phyloP scores from a whole-genome alignment of 2,797 vertebrate genomes.

The Lagocephalus sceleratus region DNA sequence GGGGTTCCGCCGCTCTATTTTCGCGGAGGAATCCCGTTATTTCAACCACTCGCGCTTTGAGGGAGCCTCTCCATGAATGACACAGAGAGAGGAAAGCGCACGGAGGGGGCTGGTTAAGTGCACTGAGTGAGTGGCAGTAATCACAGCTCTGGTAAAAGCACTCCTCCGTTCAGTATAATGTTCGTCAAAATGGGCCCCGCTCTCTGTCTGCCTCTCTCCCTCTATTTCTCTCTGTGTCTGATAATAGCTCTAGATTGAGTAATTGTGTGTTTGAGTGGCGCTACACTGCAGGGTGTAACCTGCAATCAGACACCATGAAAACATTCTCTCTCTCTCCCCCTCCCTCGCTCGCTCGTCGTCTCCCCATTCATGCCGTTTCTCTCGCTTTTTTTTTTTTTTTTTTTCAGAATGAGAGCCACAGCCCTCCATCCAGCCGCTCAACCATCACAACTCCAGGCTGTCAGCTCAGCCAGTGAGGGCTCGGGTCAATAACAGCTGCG shows the following conservation, averaged over 20 bases:
- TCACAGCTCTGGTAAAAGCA: slow-evolving; percentile 79
- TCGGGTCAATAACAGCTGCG: slow-evolving; percentile 75
- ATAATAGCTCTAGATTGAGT: slow-evolving; percentile 81
- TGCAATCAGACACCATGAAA: slow-evolving; percentile 74
- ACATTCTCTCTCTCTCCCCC: slow-evolving; percentile 22
- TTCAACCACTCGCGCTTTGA: slow-evolving; percentile 58
- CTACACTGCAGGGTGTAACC: slow-evolving; percentile 73
- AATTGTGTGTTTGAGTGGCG: slow-evolving; percentile 80
- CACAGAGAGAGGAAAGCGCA: slow-evolving; percentile 54
- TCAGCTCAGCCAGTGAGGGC: slow-evolving; percentile 46
- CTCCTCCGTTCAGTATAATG: slow-evolving; percentile 60
- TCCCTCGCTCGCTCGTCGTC: slow-evolving; percentile 25
- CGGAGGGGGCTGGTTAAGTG: slow-evolving; percentile 74
- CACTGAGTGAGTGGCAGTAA: slow-evolving; percentile 73
- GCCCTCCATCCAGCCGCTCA: slow-evolving; percentile 47
- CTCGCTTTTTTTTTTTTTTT: slow-evolving; percentile 7
- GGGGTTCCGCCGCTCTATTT: slow-evolving; percentile 55
- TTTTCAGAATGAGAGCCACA: slow-evolving; percentile 2
- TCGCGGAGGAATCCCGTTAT: slow-evolving; percentile 64
- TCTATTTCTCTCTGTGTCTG: slow-evolving; percentile 57
- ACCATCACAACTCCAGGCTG: slow-evolving; percentile 21
- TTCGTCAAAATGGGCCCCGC: slow-evolving; percentile 55
- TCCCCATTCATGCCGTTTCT: slow-evolving; percentile 46
- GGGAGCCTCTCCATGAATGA: slow-evolving; percentile 63
- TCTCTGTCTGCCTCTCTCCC: slow-evolving; percentile 45